A percentile compares a stretch with the other conserved stretches of the same genome.
These are phyloP conservation scores for Temnopleurus reevesii DNA, from an alignment of 53 echinoderm and acorn worm genomes.

Conservation along the genomic window DNA sequence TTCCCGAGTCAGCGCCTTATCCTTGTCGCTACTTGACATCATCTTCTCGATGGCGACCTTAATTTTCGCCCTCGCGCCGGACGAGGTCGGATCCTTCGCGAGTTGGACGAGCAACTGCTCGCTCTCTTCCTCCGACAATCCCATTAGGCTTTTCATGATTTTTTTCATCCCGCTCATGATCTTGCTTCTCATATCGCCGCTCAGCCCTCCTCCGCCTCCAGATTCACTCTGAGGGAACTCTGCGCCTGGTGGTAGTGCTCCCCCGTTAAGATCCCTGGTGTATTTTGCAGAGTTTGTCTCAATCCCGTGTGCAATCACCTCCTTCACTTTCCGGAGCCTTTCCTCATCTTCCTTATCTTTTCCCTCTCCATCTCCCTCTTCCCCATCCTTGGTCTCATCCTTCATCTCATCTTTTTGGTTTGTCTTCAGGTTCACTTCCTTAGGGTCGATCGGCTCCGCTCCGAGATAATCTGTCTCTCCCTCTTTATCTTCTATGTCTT, in stretches of 20 bases:
- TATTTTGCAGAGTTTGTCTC: slow-evolving; percentile 37
- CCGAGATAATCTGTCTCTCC: slow-evolving; percentile 53
- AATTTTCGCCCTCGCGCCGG: slow-evolving; percentile 4
- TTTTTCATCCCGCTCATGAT: slow-evolving; percentile 55
- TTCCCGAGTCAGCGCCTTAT: slow-evolving; percentile 14
- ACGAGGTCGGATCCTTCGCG: slow-evolving; percentile 32
- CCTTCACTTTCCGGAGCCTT: neutral
- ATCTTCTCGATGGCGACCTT: slow-evolving; percentile 51
- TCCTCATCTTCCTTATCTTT: neutral
- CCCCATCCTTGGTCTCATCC: neutral
- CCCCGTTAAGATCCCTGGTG: slow-evolving; percentile 14
- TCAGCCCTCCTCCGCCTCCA: neutral
- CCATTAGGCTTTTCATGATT: slow-evolving; percentile 46
- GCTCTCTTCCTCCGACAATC: slow-evolving; percentile 22
- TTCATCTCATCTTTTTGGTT: neutral
- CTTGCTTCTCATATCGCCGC: neutral
- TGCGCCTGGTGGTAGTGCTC: neutral
- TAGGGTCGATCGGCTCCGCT: slow-evolving; percentile 77
- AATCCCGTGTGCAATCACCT: neutral
- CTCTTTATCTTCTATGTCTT: slow-evolving; percentile 4
- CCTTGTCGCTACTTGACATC: slow-evolving; percentile 7
- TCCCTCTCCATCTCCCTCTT: neutral
- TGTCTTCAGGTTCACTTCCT: slow-evolving; percentile 65
- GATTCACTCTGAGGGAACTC: neutral
- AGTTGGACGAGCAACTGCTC: slow-evolving; percentile 9